A percentile compares a stretch with the other conserved stretches of the same genome.
Evolutionary conservation across 2,888 invertebrate species (phyloP).

Genomic region (Macropis europaea): DNA sequence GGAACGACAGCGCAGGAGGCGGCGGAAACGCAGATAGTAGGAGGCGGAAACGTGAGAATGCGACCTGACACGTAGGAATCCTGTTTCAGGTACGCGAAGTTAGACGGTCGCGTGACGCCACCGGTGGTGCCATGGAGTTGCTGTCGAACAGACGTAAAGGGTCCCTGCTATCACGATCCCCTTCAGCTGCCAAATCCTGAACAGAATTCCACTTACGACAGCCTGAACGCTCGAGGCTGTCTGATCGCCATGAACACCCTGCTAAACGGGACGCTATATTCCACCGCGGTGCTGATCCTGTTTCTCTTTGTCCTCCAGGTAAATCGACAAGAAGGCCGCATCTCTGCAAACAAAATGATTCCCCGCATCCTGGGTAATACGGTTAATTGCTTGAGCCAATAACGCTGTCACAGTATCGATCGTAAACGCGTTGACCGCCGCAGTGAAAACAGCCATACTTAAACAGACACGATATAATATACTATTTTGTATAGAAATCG

Average conservation of each 20-base stretch:
- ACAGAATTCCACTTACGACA: conserved; percentile 62
- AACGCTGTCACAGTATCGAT: too few species aligned
- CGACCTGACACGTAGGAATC: conserved; percentile 40
- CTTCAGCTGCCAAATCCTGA: conserved; percentile 80
- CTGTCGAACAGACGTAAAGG: conserved; percentile 82
- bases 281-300: conserved; percentile 40
- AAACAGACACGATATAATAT: too few species aligned
- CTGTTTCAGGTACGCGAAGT: conserved; percentile 78
- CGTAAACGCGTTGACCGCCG: too few species aligned
- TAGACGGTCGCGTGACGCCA: conserved; percentile 80
- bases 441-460: too few species aligned
- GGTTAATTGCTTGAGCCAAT: too few species aligned
- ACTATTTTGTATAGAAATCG: too few species aligned
- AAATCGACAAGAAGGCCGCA: conserved; percentile 39
- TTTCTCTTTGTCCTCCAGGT: conserved; percentile 52
- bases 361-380: too few species aligned
- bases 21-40: not conserved
- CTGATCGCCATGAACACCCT: conserved; percentile 52
- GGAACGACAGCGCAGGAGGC: not conserved
- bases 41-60: conserved; percentile 17
- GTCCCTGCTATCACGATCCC: conserved; percentile 84
- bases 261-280: conserved; percentile 51
- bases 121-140: conserved; percentile 84
- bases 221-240: conserved; percentile 54
- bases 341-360: not conserved